Evolutionary conservation across 2,888 invertebrate species (phyloP).

Genomic region (Pachycephus smyrnensis): DNA sequence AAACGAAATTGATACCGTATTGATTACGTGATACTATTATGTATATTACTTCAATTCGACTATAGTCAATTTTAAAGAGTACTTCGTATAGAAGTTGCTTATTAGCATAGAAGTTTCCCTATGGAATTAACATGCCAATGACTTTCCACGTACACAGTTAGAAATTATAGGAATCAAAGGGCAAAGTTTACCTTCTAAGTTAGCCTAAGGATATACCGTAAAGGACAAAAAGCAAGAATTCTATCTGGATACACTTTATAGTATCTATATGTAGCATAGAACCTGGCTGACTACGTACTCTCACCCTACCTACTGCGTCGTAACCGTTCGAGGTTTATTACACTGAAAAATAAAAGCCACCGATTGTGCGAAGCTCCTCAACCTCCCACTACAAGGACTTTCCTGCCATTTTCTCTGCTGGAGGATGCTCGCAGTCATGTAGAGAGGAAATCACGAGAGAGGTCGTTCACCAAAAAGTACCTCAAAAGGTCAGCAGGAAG

Average conservation of each 20-base stretch:
- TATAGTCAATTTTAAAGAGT: not conserved
- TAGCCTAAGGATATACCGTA: not conserved
- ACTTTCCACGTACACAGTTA: not conserved
- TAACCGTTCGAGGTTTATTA: not conserved
- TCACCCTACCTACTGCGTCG: not conserved
- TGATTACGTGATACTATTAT: not conserved
- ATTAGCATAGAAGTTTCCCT: not conserved
- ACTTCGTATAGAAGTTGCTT: not conserved
- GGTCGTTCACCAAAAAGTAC: not conserved
- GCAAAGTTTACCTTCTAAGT: not conserved
- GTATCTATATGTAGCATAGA: not conserved
- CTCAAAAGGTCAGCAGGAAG: not conserved
- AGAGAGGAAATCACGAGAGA: not conserved
- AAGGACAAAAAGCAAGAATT: not conserved
- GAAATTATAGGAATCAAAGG: not conserved
- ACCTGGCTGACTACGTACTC: not conserved
- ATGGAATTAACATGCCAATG: not conserved
- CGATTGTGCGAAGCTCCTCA: not conserved
- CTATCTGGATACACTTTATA: not conserved
- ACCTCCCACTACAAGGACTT: not conserved
- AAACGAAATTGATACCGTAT: not conserved
- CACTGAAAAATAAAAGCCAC: not conserved
- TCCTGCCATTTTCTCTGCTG: not conserved
- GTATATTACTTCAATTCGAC: not conserved
- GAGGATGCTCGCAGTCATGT: not conserved